Conservation (phyloP, 2,888 invertebrate species). For the Coremacera marginata region DNA sequence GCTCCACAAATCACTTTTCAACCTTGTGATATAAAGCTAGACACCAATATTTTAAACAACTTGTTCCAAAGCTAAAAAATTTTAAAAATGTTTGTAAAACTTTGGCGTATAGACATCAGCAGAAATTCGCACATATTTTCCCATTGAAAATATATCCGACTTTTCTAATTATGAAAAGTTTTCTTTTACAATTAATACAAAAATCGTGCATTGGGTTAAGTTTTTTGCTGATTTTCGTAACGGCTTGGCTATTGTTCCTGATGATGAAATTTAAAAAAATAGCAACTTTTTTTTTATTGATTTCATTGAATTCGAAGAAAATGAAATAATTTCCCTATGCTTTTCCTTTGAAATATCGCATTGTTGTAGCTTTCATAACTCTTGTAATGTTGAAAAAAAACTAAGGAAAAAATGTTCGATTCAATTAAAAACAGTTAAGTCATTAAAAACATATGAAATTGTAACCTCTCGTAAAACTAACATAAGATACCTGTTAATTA, state of each 20-base stretch:
- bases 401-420: no score
- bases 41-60: neutral
- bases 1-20: neutral
- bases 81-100: conserved; percentile 1
- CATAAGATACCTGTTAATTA: no score
- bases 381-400: no score
- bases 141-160: neutral
- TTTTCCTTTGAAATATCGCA: no score
- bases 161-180: neutral
- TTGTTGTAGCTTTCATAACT: no score
- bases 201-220: neutral
- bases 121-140: neutral
- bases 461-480: no score
- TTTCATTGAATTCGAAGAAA: no score
- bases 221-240: neutral
- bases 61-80: neutral
- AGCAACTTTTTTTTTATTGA: no score
- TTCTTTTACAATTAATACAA: neutral
- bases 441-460: no score
- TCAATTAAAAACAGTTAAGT: no score
- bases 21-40: neutral
- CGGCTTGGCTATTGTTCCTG: neutral
- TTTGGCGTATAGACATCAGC: neutral
- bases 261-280: no score
- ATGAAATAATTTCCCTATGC: no score